Evolutionary conservation across 2,113 vertebrate species (phyloP).

Genomic region (Aplodontia rufa): DNA sequence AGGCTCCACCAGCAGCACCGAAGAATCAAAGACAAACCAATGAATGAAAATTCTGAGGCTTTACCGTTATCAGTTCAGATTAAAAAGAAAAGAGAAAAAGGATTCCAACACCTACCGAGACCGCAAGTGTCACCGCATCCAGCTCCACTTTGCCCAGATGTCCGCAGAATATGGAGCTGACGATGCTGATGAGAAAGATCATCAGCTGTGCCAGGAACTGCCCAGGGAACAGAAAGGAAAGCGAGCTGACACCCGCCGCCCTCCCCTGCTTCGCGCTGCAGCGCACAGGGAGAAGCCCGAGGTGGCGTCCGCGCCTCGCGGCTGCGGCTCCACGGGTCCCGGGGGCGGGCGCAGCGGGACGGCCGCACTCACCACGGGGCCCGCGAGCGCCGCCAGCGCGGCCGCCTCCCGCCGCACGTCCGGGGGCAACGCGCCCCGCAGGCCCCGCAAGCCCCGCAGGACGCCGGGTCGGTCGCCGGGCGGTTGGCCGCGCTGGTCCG

Average conservation of each 20-base stretch:
- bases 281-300: too few species aligned
- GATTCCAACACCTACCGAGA: constrained; percentile 77
- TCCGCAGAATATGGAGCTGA: constrained; percentile 85
- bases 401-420: constrained; percentile 65
- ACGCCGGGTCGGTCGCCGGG: neutral
- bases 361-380: constrained; percentile 78
- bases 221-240: neutral
- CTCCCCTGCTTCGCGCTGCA: too few species aligned
- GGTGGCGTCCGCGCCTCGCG: too few species aligned
- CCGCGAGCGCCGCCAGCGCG: constrained; percentile 71
- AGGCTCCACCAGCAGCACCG: neutral
- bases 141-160: constrained; percentile 83
- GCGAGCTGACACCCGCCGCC: neutral
- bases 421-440: constrained; percentile 32
- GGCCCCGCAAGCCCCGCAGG: neutral
- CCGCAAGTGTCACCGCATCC: constrained; percentile 83
- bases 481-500: neutral
- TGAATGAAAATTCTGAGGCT: neutral
- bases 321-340: too few species aligned
- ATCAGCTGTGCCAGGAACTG: constrained; percentile 83
- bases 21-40: neutral
- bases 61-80: neutral
- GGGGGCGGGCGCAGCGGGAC: rapidly evolving
- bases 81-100: too few species aligned
- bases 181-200: constrained; percentile 80